phyloP scores from a whole-genome alignment of 2,797 vertebrate species.

The Clarias platycephalus region DNA sequence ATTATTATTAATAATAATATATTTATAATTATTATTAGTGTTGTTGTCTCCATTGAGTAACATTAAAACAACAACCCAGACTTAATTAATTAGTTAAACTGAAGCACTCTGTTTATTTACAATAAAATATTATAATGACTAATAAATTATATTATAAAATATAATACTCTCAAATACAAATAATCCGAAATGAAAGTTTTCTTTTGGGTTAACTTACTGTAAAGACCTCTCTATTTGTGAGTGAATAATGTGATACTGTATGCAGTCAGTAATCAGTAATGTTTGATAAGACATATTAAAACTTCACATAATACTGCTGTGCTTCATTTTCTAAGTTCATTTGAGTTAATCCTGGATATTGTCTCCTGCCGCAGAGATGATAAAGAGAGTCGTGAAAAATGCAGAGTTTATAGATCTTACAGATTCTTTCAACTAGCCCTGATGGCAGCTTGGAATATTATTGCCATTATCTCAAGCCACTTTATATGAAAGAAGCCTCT shows the following conservation, averaged over 20 bases:
- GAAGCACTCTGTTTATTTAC: background rate
- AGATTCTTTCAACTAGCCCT: background rate
- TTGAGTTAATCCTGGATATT: background rate
- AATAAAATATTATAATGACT: background rate
- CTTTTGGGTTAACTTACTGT: no score
- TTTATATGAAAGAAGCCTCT: background rate
- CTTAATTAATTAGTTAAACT: background rate
- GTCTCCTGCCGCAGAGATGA: background rate
- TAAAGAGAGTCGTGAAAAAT: slow-evolving; percentile 6
- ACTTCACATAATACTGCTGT: background rate
- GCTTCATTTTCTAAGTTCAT: background rate
- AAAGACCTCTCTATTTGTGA: background rate
- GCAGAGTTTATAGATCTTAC: slow-evolving; percentile 6
- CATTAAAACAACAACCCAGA: background rate
- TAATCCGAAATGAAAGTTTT: background rate
- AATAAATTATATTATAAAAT: background rate
- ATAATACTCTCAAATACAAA: no score
- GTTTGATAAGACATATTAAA: background rate
- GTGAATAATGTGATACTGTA: background rate
- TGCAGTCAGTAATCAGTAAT: background rate
- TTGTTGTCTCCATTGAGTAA: background rate
- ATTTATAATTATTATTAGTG: no score
- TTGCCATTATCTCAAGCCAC: background rate
- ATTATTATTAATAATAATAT: background rate
- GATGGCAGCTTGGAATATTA: background rate